Conservation (phyloP, 2,888 invertebrate genomes). For the Sesamia inferens region DNA sequence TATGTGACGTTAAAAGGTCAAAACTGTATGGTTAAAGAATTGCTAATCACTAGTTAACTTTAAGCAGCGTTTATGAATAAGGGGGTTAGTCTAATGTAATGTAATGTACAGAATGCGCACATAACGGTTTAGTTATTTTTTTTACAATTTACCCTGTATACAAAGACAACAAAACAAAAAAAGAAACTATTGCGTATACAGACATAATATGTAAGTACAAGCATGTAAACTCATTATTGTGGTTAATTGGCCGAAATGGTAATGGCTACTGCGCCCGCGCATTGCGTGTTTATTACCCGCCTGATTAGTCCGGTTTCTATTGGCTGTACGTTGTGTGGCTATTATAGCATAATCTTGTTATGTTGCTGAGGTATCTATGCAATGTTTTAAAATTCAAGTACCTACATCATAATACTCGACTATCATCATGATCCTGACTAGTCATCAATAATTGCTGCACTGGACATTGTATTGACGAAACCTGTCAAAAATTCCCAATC, state of each 20-base stretch:
- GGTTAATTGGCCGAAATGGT: conserved; percentile 52
- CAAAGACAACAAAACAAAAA: too few species aligned
- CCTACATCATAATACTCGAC: background rate
- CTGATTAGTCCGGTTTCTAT: conserved; percentile 49
- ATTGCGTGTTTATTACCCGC: conserved; percentile 29
- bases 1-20: too few species aligned
- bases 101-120: background rate
- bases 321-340: conserved; percentile 18
- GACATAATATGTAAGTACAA: background rate
- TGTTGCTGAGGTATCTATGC: background rate
- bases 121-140: background rate
- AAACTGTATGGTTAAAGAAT: too few species aligned
- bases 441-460: too few species aligned
- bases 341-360: conserved; percentile 29
- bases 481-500: too few species aligned
- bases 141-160: background rate
- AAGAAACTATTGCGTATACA: too few species aligned
- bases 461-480: too few species aligned
- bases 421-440: background rate
- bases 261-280: conserved; percentile 25
- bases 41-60: too few species aligned
- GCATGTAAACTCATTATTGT: conserved; percentile 42
- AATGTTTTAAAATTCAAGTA: background rate
- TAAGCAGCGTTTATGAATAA: too few species aligned
- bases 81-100: too few species aligned